phyloP scores from a whole-genome alignment of 2,797 vertebrate species.

The Otolemur crassicaudatus region DNA sequence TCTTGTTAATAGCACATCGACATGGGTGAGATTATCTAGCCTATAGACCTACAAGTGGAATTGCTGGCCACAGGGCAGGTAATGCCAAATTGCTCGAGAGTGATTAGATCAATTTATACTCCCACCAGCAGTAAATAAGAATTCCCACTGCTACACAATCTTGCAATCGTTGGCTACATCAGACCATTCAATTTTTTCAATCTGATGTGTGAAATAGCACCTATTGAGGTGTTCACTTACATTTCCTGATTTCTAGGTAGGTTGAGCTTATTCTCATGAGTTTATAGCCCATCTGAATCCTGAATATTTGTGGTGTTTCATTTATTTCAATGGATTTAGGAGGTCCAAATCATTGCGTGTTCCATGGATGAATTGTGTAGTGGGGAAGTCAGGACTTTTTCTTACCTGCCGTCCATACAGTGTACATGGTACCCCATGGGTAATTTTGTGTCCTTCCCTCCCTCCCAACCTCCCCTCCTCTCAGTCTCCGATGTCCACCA shows the following conservation, averaged over 20 bases:
- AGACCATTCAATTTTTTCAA: neutral
- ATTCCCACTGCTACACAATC: neutral
- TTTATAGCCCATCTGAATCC: neutral
- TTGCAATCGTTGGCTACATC: neutral
- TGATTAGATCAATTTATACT: neutral
- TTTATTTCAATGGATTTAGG: neutral
- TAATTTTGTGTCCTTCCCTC: neutral
- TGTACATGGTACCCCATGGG: neutral
- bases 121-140: no score
- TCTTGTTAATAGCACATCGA: no score
- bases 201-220: neutral
- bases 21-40: neutral
- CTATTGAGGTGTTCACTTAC: neutral
- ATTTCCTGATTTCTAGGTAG: neutral
- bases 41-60: neutral
- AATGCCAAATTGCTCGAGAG: neutral
- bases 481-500: neutral
- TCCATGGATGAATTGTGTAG: neutral
- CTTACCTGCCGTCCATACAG: neutral
- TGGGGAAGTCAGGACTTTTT: neutral
- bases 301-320: neutral
- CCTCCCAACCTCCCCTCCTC: neutral
- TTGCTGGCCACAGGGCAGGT: neutral
- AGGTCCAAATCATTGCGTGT: neutral
- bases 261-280: neutral